These are phyloP conservation scores for Acanthisitta chloris DNA, from an alignment of 2,113 vertebrate species.

Conservation along the genomic window DNA sequence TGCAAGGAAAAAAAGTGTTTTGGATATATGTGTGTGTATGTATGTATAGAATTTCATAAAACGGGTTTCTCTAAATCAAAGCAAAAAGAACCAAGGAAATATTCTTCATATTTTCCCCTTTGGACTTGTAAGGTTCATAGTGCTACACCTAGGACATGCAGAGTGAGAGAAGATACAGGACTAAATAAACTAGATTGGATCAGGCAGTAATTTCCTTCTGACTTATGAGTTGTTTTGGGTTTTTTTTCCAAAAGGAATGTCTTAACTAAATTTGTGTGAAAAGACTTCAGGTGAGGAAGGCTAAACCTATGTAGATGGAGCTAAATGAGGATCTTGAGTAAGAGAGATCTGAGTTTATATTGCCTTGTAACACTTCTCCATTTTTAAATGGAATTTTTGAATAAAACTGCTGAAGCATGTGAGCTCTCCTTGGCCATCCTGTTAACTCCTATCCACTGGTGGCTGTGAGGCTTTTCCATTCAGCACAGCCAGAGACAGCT, in stretches of 20 bases:
- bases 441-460: constrained; percentile 9
- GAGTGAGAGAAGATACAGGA: neutral
- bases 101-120: neutral
- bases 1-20: neutral
- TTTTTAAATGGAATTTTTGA: constrained; percentile 8
- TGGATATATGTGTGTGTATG: fast-evolving
- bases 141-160: neutral
- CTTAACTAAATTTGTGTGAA: neutral
- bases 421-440: neutral
- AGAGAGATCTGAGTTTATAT: neutral
- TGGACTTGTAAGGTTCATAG: neutral
- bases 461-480: neutral
- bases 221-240: neutral
- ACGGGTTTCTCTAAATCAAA: neutral
- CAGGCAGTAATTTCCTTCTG: neutral
- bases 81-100: neutral
- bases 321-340: neutral
- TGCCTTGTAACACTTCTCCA: neutral
- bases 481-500: constrained; percentile 27
- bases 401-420: neutral
- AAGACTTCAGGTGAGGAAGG: neutral
- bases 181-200: neutral
- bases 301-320: neutral
- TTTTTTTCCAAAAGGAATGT: neutral
- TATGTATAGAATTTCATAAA: neutral